Base-by-base conservation (phyloP, 2,113 vertebrate species). In the Oreotrochilus melanogaster region DNA sequence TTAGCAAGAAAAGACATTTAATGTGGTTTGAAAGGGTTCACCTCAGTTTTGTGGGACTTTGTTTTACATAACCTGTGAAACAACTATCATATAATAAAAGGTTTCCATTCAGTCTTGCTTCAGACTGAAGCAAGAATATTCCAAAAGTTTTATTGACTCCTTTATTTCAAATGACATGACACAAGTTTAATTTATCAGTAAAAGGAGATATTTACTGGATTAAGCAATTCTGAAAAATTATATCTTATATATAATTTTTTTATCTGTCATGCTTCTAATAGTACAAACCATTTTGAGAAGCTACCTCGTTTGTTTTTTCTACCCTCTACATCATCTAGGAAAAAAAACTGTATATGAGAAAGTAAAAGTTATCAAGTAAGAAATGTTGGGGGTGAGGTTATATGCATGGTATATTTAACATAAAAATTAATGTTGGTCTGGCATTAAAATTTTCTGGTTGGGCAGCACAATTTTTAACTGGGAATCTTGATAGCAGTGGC, bases 371-470 rank as follows among this genome's bases (percentile, higher is more conserved):
- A 97, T 89, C 79, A 88, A 70, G 50, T 37, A 93, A 88, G 81
- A 94, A 54, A 47, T 66, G 39, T 54, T 95, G 35, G 31, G 45
- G 42, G 82, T 80, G 79, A 43, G 93, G 15, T 88, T 39, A n/a
- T 43, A 66, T 88, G 18, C n/a, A 3, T 95, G 58, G 8, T 64
- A 48, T 88, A 73, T 74, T 94, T 84, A 45, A 93, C 89, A 91
- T 73, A 64, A 87, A 93, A 92, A 95, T 43, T 87, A 87, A 94
- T 93, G 48, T 96, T 98, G 98, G 98, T 98, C 97, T 98, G 98
- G 98, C 98, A 98, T 98, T 98, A 98, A 98, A 98, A 98, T 98
- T 98, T 98, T 98, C 98, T 98, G 95, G 70, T 98, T 98, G 97
- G 98, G 98, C 98, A 98, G 97, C 98, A 98, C 95, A 85, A 81